Evolutionary conservation across 1,140 invertebrate species (phyloP).

Genomic region (Panagrolaimus sp.): DNA sequence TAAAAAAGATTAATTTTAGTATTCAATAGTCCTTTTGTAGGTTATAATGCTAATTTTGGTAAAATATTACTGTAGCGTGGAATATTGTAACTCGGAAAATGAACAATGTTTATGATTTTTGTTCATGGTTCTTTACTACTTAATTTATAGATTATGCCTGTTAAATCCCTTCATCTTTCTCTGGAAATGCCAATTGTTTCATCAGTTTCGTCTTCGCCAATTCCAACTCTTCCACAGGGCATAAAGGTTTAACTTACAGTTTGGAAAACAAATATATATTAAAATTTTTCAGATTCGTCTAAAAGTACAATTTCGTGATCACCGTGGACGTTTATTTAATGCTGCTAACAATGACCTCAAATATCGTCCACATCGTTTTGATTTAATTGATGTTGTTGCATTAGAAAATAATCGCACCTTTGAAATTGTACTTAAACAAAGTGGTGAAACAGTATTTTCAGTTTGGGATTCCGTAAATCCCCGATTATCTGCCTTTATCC

Average conservation of each 20-base stretch:
- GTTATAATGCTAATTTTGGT: no score
- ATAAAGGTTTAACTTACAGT: no score
- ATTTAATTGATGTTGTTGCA: background rate
- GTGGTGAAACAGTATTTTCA: background rate
- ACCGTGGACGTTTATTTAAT: background rate
- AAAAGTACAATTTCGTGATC: background rate
- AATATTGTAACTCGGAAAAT: no score
- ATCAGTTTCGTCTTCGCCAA: background rate
- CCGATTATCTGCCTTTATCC: background rate
- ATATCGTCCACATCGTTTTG: background rate
- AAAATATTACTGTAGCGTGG: no score
- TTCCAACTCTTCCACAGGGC: background rate
- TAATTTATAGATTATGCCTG: no score
- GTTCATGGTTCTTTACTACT: no score
- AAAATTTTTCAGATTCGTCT: no score
- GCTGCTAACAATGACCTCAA: background rate
- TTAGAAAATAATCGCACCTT: background rate
- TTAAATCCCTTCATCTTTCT: background rate
- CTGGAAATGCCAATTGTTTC: background rate
- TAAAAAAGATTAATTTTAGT: no score
- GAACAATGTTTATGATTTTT: no score
- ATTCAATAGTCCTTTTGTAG: no score
- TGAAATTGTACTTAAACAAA: background rate
- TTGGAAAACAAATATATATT: no score
- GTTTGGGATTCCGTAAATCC: slow-evolving; percentile 7